A percentile compares a stretch with the other conserved stretches of the same genome.
Evolutionary conservation across 2,113 vertebrate species (phyloP).

Genomic region (Oceanites oceanicus): DNA sequence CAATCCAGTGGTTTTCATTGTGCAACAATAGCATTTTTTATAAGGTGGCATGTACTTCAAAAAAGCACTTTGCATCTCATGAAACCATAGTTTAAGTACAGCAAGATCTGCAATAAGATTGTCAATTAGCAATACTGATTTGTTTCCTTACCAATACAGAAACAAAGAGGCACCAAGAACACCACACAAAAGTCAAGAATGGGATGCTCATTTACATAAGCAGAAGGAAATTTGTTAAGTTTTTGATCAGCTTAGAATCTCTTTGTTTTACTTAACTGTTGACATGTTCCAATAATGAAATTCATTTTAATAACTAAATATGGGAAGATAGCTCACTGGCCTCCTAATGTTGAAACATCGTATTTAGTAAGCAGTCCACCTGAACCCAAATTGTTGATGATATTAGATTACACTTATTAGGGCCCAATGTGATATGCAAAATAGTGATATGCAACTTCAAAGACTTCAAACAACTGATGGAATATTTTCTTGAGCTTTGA

Average conservation of each 20-base stretch:
- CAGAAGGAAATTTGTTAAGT: background rate
- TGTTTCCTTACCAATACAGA: background rate
- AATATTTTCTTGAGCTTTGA: background rate
- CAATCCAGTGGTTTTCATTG: background rate
- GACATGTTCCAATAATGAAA: background rate
- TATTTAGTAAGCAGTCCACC: background rate
- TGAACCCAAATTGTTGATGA: background rate
- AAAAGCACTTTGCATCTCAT: background rate
- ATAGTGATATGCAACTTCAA: background rate
- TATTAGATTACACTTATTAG: background rate
- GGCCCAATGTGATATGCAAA: background rate
- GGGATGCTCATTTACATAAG: background rate
- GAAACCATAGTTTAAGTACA: background rate
- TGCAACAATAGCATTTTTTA: background rate
- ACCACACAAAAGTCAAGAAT: background rate
- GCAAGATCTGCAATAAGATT: background rate
- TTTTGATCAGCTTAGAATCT: background rate
- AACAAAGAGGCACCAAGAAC: background rate
- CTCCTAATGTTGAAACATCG: background rate
- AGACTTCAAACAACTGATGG: background rate
- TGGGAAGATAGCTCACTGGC: background rate
- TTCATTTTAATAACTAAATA: background rate
- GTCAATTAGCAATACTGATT: background rate
- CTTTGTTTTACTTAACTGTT: background rate
- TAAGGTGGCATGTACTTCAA: background rate